phyloP scores from a whole-genome alignment of 2,113 vertebrate species.

The Calyptomena viridis region DNA sequence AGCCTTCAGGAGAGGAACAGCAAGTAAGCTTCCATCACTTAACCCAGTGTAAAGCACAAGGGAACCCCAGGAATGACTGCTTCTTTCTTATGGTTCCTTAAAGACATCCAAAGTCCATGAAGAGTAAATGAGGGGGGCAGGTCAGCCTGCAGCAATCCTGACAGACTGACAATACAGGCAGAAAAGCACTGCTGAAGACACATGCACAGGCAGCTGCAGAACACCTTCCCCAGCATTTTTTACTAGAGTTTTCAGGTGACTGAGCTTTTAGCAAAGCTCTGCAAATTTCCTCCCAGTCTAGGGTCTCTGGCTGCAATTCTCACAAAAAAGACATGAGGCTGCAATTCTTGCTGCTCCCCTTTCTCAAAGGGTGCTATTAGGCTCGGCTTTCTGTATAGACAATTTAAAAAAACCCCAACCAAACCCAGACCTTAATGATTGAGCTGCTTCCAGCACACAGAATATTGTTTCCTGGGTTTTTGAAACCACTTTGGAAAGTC shows the following conservation, averaged over 20 bases:
- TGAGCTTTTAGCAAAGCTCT: not conserved
- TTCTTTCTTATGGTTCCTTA: not conserved
- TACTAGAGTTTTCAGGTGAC: conserved; percentile 33
- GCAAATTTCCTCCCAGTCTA: not conserved
- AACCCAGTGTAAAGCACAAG: not conserved
- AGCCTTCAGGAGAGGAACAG: not conserved
- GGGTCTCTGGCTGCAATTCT: not conserved
- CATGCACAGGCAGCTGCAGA: not conserved
- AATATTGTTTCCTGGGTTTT: not conserved
- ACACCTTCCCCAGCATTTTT: not conserved
- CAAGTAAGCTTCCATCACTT: not conserved
- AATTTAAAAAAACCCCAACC: not conserved
- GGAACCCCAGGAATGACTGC: not conserved
- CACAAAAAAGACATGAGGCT: conserved; percentile 8
- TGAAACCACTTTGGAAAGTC: not conserved
- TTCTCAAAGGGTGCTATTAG: conserved; percentile 21
- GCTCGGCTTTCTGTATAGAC: not conserved
- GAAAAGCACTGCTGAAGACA: not conserved
- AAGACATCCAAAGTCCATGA: not conserved
- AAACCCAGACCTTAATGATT: not conserved
- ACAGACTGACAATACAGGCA: not conserved
- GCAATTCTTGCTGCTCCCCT: not conserved
- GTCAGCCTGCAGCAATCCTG: not conserved
- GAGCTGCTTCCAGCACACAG: not conserved
- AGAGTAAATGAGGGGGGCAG: not conserved